Evolutionary conservation across 2,888 invertebrate species (phyloP), one percentile per base, ranked within the genome.

Genomic region (Creontiades dilutus): DNA sequence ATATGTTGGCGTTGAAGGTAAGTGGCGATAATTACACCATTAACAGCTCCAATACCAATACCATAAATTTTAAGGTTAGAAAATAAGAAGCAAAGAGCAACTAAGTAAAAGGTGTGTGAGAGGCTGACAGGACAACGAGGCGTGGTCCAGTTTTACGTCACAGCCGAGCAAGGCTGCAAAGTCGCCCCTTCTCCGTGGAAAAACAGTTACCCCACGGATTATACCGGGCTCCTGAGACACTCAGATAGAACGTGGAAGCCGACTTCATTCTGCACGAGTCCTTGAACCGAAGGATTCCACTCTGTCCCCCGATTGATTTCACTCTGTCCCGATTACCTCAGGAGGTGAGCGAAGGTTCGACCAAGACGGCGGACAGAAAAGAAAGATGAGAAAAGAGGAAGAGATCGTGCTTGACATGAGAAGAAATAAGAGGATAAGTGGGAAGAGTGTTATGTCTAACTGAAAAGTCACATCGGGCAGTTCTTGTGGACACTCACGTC

Each of bases 71-170:
- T 16, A 16, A 52, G 3, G 52, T 52, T 11, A 11, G 48, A 48
- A 48, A 52, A 5, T 14, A 11, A 16, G 11, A 16, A 52, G 11
- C 3, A 52, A 52, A 52, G 52, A 52, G 52, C 52, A 37, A 37
- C 2, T 3, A 68, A 68, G 68, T n/a, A 68, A 13, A 23, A 68
- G 16, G 61, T 19, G 14, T 61, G 57, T 68, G 68, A 68, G 68
- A 23, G 68, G 23, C 23, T 68, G 23, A 68, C 68, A 23, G 27
- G 68, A 19, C 27, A 7, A 19, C 68, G 68, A 68, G 68, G 68
- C 27, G 68, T 68, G 68, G 68, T 68, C 68, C 23, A 68, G 68
- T 68, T 68, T 27, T n/a, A 68, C 68, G 68, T 68, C 68, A 68
- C 19, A 27, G 12, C 11, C 2, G 7, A 19, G 61, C 68, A 68